Evolutionary conservation across 2,797 vertebrate species (phyloP), one percentile per base, ranked within the genome.

Genomic region (Enteromius unitaeniatus): DNA sequence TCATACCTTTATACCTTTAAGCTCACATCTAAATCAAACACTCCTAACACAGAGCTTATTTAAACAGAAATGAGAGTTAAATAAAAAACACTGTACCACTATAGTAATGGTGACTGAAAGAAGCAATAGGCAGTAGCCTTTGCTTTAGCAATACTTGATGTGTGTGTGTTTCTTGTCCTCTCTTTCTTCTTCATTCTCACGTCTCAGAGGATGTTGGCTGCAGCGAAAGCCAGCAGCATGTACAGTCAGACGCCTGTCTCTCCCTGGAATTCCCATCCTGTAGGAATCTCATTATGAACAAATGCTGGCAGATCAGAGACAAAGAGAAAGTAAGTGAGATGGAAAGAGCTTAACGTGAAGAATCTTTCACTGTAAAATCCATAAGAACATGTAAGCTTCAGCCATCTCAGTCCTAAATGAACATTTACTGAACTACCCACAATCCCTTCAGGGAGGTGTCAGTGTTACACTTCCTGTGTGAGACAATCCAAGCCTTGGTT

Each of bases 151-250:
- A 73, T 62, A 42, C 53, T 81, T 47, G 26, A 60, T 68, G 40
- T 28, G 28, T 77, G 76, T 53, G 69, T 78, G 55, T 80, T 72
- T 83, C 85, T 82, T 87, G 67, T 82, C 91, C 92, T 92, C 92
- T 92, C 91, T 87, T 79, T 86, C 86, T 82, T 82, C 13, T 81
- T 91, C 90, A 91, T 70, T 91, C 86, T 89, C 89, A 86, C 87
- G 91, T 92, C 92, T 91, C 89, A 87, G 93, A 91, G 93, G 93
- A 92, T 92, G 91, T 93, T 82, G 80, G 83, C 79, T 72, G 86
- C 80, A 77, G 82, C 45, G 64, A 75, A 87, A 87, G 89, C 83
- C 84, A 84, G 83, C 85, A 75, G 74, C 82, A 82, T 83, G 87
- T 87, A 85, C 82, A 90, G 84, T 82, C 74, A 76, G 87, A 85